Evolutionary conservation across 2,113 vertebrate species (phyloP).

Genomic region (Anoplopoma fimbria): DNA sequence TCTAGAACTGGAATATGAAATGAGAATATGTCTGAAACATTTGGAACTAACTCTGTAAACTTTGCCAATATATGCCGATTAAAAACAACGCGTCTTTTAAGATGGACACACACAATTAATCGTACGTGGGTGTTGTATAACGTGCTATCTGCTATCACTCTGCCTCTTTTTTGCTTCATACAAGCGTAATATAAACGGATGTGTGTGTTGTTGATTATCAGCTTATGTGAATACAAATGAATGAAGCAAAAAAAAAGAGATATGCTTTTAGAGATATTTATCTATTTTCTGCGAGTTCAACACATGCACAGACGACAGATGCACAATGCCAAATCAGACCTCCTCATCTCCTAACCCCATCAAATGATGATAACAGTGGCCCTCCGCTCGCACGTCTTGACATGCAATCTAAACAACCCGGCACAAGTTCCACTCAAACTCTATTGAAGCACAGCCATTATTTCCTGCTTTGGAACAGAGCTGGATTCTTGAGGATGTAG

Average conservation of each 20-base stretch:
- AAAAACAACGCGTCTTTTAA: not conserved
- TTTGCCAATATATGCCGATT: not conserved
- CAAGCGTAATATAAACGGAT: no score
- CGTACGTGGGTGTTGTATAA: not conserved
- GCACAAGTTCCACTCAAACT: conserved; percentile 62
- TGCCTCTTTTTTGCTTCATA: not conserved
- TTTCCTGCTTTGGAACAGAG: conserved; percentile 77
- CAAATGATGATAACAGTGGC: conserved; percentile 52
- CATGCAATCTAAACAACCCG: conserved; percentile 71
- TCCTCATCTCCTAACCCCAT: conserved; percentile 27
- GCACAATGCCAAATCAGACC: conserved; percentile 4
- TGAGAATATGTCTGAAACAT: no score
- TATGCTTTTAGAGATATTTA: not conserved
- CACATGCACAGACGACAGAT: conserved; percentile 23
- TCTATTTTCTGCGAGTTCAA: conserved; percentile 1
- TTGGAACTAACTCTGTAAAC: no score
- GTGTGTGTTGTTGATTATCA: not conserved
- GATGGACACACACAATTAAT: not conserved
- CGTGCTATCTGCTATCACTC: not conserved
- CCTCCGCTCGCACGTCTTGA: conserved; percentile 54
- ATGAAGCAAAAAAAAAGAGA: not conserved
- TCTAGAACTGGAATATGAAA: no score
- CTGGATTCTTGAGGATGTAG: conserved; percentile 78
- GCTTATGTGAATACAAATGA: not conserved
- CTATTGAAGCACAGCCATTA: conserved; percentile 68